Evolutionary conservation across 92 coral and sea anemone genomes (phyloP).

Genomic region (Parazoanthus swiftii): DNA sequence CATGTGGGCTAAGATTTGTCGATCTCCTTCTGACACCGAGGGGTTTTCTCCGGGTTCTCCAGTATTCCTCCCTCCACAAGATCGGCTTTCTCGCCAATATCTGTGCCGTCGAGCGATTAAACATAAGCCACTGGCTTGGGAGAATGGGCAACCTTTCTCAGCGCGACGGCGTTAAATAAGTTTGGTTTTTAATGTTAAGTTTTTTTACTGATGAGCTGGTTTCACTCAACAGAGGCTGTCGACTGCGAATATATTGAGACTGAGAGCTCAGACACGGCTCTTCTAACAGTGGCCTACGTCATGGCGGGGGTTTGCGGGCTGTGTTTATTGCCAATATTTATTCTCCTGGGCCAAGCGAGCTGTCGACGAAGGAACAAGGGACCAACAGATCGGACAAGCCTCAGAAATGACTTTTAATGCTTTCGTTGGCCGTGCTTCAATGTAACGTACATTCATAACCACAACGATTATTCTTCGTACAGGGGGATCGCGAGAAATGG

Average conservation of each 20-base stretch:
- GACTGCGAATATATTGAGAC: constrained; percentile 99
- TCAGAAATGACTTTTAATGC: constrained; percentile 47
- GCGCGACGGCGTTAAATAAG: no score
- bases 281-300: constrained; percentile 95
- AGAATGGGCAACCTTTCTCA: no score
- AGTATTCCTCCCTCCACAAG: no score
- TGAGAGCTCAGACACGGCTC: constrained; percentile 96
- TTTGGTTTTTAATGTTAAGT: no score
- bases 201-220: neutral
- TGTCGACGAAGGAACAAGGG: constrained; percentile 62
- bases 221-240: constrained; percentile 75
- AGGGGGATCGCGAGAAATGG: no score
- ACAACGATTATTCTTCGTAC: no score
- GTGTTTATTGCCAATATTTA: constrained; percentile 91
- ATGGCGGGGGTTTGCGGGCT: constrained; percentile 99
- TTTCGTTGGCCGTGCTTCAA: neutral
- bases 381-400: constrained; percentile 32
- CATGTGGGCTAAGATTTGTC: no score
- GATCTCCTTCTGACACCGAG: no score
- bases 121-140: no score
- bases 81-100: no score
- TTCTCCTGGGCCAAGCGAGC: constrained; percentile 94
- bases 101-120: no score
- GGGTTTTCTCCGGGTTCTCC: no score
- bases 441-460: neutral